phyloP scores from a whole-genome alignment of 2,797 vertebrate species.

The Loris lydekkerianus region DNA sequence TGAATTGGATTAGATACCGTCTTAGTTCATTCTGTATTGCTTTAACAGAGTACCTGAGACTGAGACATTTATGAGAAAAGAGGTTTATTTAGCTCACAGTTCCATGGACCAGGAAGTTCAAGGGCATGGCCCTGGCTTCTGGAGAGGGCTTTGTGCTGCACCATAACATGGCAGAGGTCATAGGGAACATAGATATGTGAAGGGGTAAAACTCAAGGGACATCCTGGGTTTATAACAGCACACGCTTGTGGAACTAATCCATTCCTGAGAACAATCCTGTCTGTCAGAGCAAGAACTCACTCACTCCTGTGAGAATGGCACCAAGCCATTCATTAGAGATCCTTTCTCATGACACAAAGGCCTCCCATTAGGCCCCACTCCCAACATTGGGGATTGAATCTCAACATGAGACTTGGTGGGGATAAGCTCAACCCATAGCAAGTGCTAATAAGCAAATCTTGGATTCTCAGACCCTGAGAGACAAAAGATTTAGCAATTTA shows the following conservation, averaged over 20 bases:
- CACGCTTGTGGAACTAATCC: neutral
- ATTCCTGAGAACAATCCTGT: neutral
- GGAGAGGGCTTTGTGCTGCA: neutral
- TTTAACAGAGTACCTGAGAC: neutral
- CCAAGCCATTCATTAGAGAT: neutral
- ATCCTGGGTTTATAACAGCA: neutral
- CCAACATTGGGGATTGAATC: neutral
- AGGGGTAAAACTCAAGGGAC: neutral
- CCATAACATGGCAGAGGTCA: neutral
- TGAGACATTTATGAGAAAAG: neutral
- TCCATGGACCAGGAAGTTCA: neutral
- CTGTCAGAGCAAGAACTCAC: neutral
- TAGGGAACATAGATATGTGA: neutral
- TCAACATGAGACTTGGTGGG: neutral
- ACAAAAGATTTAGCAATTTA: neutral
- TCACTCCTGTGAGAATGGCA: neutral
- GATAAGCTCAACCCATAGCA: neutral
- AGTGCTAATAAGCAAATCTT: conserved; percentile 12
- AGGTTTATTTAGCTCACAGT: neutral
- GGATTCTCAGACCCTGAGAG: neutral
- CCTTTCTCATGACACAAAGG: neutral
- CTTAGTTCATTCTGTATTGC: neutral
- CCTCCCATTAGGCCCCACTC: neutral
- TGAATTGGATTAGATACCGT: neutral
- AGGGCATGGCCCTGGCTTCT: neutral